Evolutionary conservation across 2,888 invertebrate species (phyloP), one percentile per base, ranked within the genome.

Genomic region (Harpagoxenus sublaevis): DNA sequence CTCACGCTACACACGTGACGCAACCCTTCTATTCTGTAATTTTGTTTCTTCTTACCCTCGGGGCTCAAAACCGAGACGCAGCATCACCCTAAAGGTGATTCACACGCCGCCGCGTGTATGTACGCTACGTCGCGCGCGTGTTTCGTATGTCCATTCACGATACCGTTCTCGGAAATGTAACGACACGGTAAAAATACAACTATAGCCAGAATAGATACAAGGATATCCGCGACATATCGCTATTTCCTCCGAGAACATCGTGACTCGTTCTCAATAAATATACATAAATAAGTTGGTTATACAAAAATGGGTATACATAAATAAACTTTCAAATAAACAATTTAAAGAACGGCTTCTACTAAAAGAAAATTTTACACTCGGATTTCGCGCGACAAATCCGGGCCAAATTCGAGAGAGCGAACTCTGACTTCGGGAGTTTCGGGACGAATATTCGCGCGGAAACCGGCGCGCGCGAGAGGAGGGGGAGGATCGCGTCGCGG

Each of bases 61-160:
- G 70, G 63, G 83, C 86, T 68, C 63, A 78, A 84, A 88, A 89
- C 83, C 86, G 89, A 86, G 78, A 82, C 84, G 75, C 89, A 89
- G 73, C 88, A 89, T 91, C 91, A 89, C 87, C 87, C 89, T 63
- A 79, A 79, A 87, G 87, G 86, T 90, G 89, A 91, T 88, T 91
- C 90, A 88, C 87, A 62, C 85, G 88, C 86, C 86, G 85, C 86
- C 86, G 86, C 86, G 88, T 88, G 82, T 77, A 85, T 88, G 82
- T 77, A 85, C 66, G 74, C 82, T 63, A 65, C 65, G 79, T 86
- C 74, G 51, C 79, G 77, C 39, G n/a, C 53, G 31, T 73, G 42
- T 62, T 63, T 57, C 65, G 79, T 63, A 48, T 74, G 42, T 83
- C 45, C 63, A 87, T 86, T 79, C 70, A 35, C 35, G 66, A n/a